Evolutionary conservation across 2,113 vertebrate species (phyloP).

Genomic region (Tetrax tetrax): DNA sequence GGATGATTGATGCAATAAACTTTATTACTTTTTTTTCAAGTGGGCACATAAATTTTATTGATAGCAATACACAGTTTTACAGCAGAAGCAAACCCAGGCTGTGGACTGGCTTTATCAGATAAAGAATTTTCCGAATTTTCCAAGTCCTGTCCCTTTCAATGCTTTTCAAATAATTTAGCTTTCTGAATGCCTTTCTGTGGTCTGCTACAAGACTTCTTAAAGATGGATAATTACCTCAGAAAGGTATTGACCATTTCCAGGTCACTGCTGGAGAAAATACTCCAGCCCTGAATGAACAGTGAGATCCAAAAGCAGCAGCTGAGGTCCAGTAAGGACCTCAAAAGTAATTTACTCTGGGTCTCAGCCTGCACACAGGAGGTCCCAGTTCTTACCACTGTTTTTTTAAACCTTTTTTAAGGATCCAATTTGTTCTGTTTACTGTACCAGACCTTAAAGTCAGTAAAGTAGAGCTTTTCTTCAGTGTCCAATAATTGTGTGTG

Average conservation of each 20-base stretch:
- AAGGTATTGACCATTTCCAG: background rate
- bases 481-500: background rate
- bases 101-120: background rate
- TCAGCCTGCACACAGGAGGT: background rate
- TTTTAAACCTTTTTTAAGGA: background rate
- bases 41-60: background rate
- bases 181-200: background rate
- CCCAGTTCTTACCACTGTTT: background rate
- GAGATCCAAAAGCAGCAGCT: background rate
- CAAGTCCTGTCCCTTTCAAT: background rate
- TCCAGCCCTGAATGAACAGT: background rate
- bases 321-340: background rate
- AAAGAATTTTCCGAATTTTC: background rate
- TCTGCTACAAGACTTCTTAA: background rate
- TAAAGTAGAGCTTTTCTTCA: background rate
- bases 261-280: background rate
- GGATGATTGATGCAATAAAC: background rate
- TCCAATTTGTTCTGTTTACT: background rate
- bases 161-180: background rate
- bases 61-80: background rate
- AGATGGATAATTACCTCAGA: background rate
- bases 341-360: background rate
- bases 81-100: background rate
- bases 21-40: background rate
- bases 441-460: background rate